These are phyloP conservation scores for Gadopsis bispinosus DNA, from an alignment of 2,797 vertebrate species.

Conservation along the genomic window DNA sequence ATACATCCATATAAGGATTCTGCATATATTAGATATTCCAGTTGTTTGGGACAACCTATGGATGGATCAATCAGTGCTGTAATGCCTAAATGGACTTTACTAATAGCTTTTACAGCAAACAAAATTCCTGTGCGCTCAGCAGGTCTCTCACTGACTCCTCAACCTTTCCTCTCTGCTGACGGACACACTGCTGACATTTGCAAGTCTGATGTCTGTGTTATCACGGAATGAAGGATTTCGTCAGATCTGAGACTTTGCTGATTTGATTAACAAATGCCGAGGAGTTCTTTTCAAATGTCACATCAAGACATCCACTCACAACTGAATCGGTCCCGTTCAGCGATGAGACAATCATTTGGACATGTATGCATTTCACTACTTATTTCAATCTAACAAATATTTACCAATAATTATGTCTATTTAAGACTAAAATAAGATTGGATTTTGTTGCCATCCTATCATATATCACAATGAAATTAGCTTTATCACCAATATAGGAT, in stretches of 20 bases:
- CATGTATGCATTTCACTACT: neutral
- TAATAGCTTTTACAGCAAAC: conserved; percentile 60
- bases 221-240: conserved; percentile 31
- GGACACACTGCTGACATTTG: conserved; percentile 71
- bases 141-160: conserved; percentile 34
- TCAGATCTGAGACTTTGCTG: conserved; percentile 32
- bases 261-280: conserved; percentile 68
- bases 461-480: neutral
- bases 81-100: conserved; percentile 50
- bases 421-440: neutral
- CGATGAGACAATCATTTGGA: neutral
- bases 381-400: conserved; percentile 1
- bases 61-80: conserved; percentile 62
- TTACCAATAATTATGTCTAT: neutral
- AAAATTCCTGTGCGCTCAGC: conserved; percentile 64
- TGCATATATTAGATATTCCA: neutral
- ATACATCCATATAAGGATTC: neutral
- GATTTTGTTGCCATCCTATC: neutral
- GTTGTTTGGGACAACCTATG: conserved; percentile 36
- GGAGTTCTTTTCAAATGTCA: conserved; percentile 30
- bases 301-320: neutral
- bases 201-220: conserved; percentile 63
- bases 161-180: conserved; percentile 46
- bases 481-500: neutral
- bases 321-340: neutral